Evolutionary conservation across 2,888 invertebrate genomes (phyloP), one percentile per base, ranked within the genome.

Genomic region (Pterobdella sp.): DNA sequence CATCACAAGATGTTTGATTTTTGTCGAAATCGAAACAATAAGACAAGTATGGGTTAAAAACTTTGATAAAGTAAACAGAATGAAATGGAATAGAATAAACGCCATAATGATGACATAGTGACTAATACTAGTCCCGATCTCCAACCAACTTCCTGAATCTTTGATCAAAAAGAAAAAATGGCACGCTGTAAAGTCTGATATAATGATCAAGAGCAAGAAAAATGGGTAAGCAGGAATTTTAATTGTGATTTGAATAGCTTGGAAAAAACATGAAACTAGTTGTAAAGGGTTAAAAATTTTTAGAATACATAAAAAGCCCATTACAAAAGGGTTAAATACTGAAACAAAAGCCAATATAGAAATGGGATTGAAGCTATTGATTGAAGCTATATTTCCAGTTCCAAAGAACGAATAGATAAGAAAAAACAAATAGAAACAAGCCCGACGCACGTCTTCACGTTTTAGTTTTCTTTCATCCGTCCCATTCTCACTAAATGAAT

Each of bases 341-440:
- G 93, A 91, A 18, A 96, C 86, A 81, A 95, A 96, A 79, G 93
- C 92, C 73, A 91, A 89, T 29, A 93, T 91, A 87, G 93, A 92
- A 81, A 90, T 88, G 0, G 95, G 92, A 86, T 97, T 94, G 84
- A 97, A 98, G 10, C 85, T 85, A 83, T 94, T 97, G 42, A 98
- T 86, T 76, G 95, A 95, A 14, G 95, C 95, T 81, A 95, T 91
- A 83, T 98, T 97, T n/a, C 97, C 97, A 10, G 92, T 93, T 22
- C 95, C 96, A 83, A 96, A 97, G 84, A 95, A 95, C 35, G 92
- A 91, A 77, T 92, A 84, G 77, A 94, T 87, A 64, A 92, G 90
- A 79, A 93, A 91, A 64, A 91, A 86, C 76, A 93, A 86, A 90
- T 92, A 84, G 60, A 56, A 56, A 26, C 60, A 56, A 22, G 60